Evolutionary conservation across 2,797 vertebrate species (phyloP), one percentile per base, ranked within the genome.

Genomic region (Acanthiza pusilla): DNA sequence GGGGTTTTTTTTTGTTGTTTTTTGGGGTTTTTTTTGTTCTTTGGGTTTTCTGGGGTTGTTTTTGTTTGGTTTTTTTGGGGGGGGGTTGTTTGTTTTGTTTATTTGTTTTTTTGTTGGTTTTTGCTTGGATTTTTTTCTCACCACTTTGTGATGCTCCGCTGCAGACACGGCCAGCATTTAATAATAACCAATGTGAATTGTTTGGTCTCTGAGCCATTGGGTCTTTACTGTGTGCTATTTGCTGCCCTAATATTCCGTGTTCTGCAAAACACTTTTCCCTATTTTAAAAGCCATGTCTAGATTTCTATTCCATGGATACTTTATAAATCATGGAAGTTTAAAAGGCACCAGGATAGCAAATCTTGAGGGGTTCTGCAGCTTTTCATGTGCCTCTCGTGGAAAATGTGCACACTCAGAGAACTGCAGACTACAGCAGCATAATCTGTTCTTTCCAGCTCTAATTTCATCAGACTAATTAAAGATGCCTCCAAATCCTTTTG

Each of bases 51-150:
- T 38, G 38, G 38, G 38, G 38, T 38, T 38, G 10, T 38, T 38
- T 38, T 38, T 38, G 9, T 9, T 38, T 38, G 38, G 38, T 9
- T 9, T 38, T 38, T 38, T 38, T n/a, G n/a, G n/a, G n/a, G n/a
- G n/a, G n/a, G n/a, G n/a, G n/a, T n/a, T n/a, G n/a, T n/a, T 38
- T 38, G 38, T 38, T 38, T 38, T 38, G 38, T 38, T 38, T 38
- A 11, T 11, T 38, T 38, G 38, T 38, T 19, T 20, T 2, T 4
- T 7, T 4, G 2, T 5, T 11, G 17, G 15, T 2, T 61, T 38
- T 29, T 29, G 17, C 16, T 43, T 16, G 8, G 8, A 5, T 23
- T 25, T 10, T 58, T 23, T 16, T 5, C 15, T 4, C 2, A 18
- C 18, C 13, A 16, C 32, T 68, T 71, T 32, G 7, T 42, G 30